A percentile compares a stretch with the other conserved stretches of the same genome.
Evolutionary conservation across 1,140 invertebrate genomes (phyloP).

Genomic region (Philotrypesis tridentata): DNA sequence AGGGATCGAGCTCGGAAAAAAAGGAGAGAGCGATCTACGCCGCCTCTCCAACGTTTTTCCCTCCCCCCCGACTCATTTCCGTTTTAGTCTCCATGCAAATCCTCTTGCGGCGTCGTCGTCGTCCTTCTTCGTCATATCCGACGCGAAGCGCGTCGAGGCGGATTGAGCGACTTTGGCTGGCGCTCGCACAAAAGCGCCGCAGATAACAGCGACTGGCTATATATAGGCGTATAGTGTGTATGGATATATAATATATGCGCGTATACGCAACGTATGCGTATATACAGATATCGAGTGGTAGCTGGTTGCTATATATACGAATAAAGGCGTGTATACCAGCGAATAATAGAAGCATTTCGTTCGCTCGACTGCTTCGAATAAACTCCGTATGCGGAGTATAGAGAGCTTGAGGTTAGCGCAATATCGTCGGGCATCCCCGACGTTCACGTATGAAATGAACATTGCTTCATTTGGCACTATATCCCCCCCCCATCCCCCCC

Average conservation of each 20-base stretch:
- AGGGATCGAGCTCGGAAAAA: background rate
- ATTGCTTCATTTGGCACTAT: conserved; percentile 34
- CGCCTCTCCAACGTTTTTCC: conserved; percentile 33
- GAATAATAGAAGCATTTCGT: too few relatives aligned
- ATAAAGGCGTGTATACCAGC: too few relatives aligned
- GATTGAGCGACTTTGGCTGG: conserved; percentile 28
- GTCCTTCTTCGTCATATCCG: background rate
- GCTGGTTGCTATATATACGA: background rate
- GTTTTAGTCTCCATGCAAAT: conserved; percentile 48
- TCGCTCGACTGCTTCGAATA: conserved; percentile 10
- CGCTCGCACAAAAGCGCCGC: conserved; percentile 37
- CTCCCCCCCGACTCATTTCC: conserved; percentile 43
- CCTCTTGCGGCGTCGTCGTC: conserved; percentile 31
- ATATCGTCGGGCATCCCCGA: too few relatives aligned
- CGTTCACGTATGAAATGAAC: conserved; percentile 33
- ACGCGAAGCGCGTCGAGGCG: background rate
- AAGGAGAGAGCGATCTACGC: background rate
- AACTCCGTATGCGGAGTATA: background rate
- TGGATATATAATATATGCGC: background rate
- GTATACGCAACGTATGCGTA: too few relatives aligned
- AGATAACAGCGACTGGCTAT: conserved; percentile 23
- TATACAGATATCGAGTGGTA: too few relatives aligned
- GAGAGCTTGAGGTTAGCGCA: too few relatives aligned
- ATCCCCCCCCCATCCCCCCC: too few relatives aligned
- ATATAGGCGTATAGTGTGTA: background rate